A percentile compares a stretch with the other conserved stretches of the same genome.
Conservation (phyloP, 2,888 invertebrate species). For the Arrhopalites spinosus region DNA sequence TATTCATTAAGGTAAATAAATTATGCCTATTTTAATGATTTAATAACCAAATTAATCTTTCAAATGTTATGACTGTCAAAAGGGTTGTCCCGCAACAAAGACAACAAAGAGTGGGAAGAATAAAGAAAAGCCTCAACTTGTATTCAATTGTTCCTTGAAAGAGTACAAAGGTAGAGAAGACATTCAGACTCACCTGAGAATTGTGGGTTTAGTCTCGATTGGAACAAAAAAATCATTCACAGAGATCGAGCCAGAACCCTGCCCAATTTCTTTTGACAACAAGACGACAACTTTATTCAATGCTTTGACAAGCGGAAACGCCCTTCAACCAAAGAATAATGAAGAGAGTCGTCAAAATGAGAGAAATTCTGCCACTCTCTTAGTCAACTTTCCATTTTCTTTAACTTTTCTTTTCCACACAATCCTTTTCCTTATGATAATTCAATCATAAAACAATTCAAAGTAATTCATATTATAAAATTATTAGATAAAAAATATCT, state of each 20-base stretch:
- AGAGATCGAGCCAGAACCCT: slow-evolving; percentile 12
- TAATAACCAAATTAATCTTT: not conserved
- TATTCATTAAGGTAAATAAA: slow-evolving; percentile 13
- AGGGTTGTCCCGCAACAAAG: no score
- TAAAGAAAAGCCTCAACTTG: not conserved
- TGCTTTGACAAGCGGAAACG: slow-evolving; percentile 18
- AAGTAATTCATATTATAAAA: no score
- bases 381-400: no score
- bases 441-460: no score
- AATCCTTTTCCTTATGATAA: no score
- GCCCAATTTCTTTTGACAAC: slow-evolving; percentile 17
- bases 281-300: not conserved
- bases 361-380: not conserved
- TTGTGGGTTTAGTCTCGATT: not conserved
- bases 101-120: not conserved
- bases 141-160: slow-evolving; percentile 15
- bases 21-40: not conserved
- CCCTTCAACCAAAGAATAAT: not conserved
- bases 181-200: not conserved
- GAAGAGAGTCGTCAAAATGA: not conserved
- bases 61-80: not conserved
- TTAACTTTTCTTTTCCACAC: no score
- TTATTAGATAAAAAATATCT: no score
- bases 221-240: not conserved
- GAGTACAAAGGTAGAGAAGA: slow-evolving; percentile 10